Evolutionary conservation across 2,888 invertebrate species (phyloP).

Genomic region (Caenorhabditis sinica): DNA sequence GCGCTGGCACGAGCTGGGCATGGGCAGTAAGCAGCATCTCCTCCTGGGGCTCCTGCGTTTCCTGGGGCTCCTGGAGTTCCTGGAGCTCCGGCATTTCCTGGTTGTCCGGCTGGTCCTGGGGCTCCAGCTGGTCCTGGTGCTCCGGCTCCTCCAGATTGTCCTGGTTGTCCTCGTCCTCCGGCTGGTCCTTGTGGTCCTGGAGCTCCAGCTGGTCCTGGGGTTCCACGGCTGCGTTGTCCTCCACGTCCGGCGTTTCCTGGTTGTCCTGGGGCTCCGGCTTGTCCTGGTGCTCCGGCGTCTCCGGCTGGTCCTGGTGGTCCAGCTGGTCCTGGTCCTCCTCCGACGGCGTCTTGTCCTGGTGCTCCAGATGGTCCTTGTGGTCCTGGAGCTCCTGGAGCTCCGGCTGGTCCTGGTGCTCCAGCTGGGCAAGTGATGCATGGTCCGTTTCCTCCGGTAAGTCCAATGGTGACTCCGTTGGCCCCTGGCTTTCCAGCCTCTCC

Average conservation of each 20-base stretch:
- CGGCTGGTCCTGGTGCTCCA: constrained; percentile 68
- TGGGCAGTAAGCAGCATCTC: constrained; percentile 68
- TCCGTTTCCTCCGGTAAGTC: constrained; percentile 71
- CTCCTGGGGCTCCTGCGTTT: constrained; percentile 68
- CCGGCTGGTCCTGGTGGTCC: constrained; percentile 73
- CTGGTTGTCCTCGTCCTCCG: constrained; percentile 70
- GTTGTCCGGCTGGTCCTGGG: constrained; percentile 64
- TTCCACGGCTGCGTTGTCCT: constrained; percentile 66
- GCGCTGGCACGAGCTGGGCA: constrained; percentile 61
- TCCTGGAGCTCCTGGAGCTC: constrained; percentile 66
- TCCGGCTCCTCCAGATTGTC: constrained; percentile 65
- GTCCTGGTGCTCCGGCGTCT: constrained; percentile 71
- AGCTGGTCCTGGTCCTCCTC: constrained; percentile 66
- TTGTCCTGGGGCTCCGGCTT: constrained; percentile 64
- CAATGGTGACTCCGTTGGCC: constrained; percentile 69
- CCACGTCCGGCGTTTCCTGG: constrained; percentile 61
- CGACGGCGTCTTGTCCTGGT: constrained; percentile 66
- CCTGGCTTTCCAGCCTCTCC: constrained; percentile 66
- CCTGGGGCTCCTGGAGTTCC: constrained; percentile 65
- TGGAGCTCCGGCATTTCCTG: constrained; percentile 63
- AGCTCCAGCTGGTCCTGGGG: constrained; percentile 66
- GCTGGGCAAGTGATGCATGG: constrained; percentile 65
- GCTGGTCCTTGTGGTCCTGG: constrained; percentile 70
- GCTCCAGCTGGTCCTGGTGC: constrained; percentile 63
- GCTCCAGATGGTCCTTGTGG: constrained; percentile 70